Evolutionary conservation across 2,113 vertebrate species (phyloP), one percentile per base, ranked within the genome.

Genomic region (Petroica traversi): DNA sequence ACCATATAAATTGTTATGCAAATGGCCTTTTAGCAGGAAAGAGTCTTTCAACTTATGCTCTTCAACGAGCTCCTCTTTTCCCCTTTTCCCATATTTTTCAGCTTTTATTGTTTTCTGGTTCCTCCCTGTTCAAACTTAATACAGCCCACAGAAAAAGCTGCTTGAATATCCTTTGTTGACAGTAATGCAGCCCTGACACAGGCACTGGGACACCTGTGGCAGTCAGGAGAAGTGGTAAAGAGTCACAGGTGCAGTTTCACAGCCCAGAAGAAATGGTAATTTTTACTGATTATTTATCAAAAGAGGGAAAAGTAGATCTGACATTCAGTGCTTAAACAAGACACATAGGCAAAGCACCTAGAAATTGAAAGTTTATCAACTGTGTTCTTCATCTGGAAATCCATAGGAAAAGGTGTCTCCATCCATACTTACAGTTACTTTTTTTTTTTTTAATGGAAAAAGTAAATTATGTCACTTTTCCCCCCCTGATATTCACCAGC

Each of bases 371-470:
- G 10, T 80, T 91, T 51, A 45, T 61, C 8, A 33, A 1, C 7
- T 13, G 9, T 5, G 12, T 76, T 82, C 7, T 41, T 88, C 28
- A 51, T 17, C 11, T 51, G 43, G 25, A 88, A 74, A 51, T 59
- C 31, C 3, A 2, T 2, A 43, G 29, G 12, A 83, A 66, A 80
- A 58, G 0, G 2, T 20, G 8, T 11, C 3, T 51, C 4, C 1
- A 8, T 45, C 33, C n/a, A 9, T 17, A 6, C 43, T 62, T 58
- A 23, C 24, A 41, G 31, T 19, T 72, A 6, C 1, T 2, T 33
- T 19, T 46, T 59, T 33, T 19, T 46, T 59, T 62, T 79, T 79
- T 6, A 5, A 84, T 55, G 15, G 20, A 51, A 88, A 73, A 76
- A 49, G 26, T 69, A 38, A 68, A 31, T 14, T 12, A 5, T 33